A percentile compares a stretch with the other conserved stretches of the same genome.
These are phyloP conservation scores for Cromileptes altivelis DNA, from an alignment of 2,113 vertebrate genomes.

Conservation along the genomic window DNA sequence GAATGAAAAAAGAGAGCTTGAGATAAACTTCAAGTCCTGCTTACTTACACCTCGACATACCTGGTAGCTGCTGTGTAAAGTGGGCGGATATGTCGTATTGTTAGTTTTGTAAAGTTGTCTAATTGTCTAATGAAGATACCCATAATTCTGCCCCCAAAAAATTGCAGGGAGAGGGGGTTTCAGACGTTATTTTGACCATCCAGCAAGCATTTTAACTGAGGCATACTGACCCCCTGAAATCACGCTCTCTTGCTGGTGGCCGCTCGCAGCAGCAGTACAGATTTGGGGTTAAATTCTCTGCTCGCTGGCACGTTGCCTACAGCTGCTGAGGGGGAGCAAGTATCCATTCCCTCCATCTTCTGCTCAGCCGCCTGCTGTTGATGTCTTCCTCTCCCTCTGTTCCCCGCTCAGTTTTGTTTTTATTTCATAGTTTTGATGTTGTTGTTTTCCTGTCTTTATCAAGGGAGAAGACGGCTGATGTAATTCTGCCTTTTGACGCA, in stretches of 20 bases:
- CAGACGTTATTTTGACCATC: background rate
- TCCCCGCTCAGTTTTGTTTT: background rate
- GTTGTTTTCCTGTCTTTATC: constrained; percentile 35
- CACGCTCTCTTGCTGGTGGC: no score
- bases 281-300: constrained; percentile 1
- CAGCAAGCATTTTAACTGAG: background rate
- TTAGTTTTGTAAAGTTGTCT: no score
- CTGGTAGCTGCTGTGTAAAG: background rate
- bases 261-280: background rate
- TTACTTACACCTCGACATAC: background rate
- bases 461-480: constrained; percentile 13
- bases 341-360: background rate
- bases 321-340: constrained; percentile 3
- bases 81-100: background rate
- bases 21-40: background rate
- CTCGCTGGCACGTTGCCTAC: background rate
- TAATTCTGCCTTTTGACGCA: constrained; percentile 24
- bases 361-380: background rate
- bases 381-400: background rate
- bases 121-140: no score
- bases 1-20: no score
- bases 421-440: background rate
- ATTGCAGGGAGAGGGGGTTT: background rate
- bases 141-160: background rate
- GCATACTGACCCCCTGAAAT: background rate